Evolutionary conservation across 2,888 invertebrate species (phyloP).

Genomic region (Dryadula phaetusa): DNA sequence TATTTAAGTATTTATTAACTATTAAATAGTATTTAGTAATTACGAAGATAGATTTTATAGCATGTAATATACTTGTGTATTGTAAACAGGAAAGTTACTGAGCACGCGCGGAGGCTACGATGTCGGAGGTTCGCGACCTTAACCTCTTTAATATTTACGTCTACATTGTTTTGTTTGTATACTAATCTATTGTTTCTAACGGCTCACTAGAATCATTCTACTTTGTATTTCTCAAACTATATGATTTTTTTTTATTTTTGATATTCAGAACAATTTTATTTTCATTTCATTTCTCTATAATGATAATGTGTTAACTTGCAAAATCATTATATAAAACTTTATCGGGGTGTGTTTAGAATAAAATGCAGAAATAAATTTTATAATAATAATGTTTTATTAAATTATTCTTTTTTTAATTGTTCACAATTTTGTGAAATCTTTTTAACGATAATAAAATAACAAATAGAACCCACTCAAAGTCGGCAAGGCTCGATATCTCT

Average conservation of each 20-base stretch:
- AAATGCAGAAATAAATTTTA: slow-evolving; percentile 75
- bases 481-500: slow-evolving; percentile 73
- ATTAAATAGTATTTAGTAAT: neutral
- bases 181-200: slow-evolving; percentile 40
- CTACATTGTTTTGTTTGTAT: slow-evolving; percentile 55
- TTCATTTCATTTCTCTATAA: neutral
- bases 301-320: neutral
- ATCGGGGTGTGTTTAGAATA: slow-evolving; percentile 50
- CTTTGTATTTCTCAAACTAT: neutral
- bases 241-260: neutral
- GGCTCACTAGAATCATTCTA: slow-evolving; percentile 15
- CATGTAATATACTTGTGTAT: slow-evolving; percentile 11
- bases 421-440: slow-evolving; percentile 76
- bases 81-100: slow-evolving; percentile 77
- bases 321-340: neutral
- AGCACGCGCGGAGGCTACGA: slow-evolving; percentile 59
- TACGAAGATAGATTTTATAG: neutral
- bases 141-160: slow-evolving; percentile 67
- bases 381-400: slow-evolving; percentile 74
- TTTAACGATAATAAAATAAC: slow-evolving; percentile 82
- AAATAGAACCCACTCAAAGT: slow-evolving; percentile 69
- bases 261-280: neutral
- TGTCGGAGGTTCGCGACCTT: slow-evolving; percentile 69
- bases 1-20: neutral
- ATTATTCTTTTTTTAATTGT: slow-evolving; percentile 72